Conservation (phyloP, 2,888 invertebrate species). For the Acleris emargana region DNA sequence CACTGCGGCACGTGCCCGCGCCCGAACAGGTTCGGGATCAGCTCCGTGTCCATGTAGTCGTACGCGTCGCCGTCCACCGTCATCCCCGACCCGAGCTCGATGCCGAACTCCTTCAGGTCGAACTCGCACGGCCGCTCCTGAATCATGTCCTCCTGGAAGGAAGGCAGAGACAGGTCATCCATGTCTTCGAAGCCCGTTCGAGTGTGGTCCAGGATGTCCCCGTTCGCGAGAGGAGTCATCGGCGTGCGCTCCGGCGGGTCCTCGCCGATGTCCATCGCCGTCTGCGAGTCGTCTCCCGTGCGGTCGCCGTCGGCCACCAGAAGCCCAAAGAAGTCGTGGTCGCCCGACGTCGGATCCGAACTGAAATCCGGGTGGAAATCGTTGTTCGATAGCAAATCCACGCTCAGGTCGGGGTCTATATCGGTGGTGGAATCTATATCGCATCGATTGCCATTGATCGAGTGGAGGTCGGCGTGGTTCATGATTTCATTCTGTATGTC, state of each 20-base stretch:
- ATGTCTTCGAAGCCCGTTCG: slow-evolving; percentile 74
- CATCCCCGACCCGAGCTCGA: slow-evolving; percentile 85
- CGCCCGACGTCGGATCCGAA: slow-evolving; percentile 60
- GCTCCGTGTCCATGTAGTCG: slow-evolving; percentile 74
- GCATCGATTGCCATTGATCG: slow-evolving; percentile 51
- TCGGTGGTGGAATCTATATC: slow-evolving; percentile 52
- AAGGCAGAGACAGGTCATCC: slow-evolving; percentile 73
- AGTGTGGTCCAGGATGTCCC: slow-evolving; percentile 69
- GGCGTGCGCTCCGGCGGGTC: slow-evolving; percentile 67
- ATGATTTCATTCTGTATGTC: slow-evolving; percentile 77
- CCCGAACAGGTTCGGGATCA: slow-evolving; percentile 75
- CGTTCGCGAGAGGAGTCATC: slow-evolving; percentile 70
- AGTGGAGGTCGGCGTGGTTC: slow-evolving; percentile 68
- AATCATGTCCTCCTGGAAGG: slow-evolving; percentile 70
- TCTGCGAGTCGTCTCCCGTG: slow-evolving; percentile 55
- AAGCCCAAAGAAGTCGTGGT: slow-evolving; percentile 71
- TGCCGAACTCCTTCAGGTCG: slow-evolving; percentile 85
- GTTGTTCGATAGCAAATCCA: slow-evolving; percentile 59
- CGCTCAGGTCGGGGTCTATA: slow-evolving; percentile 61
- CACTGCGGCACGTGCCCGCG: slow-evolving; percentile 82
- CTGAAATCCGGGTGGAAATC: slow-evolving; percentile 68
- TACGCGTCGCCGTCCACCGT: slow-evolving; percentile 79
- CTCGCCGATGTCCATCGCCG: slow-evolving; percentile 69
- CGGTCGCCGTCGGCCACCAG: slow-evolving; percentile 62
- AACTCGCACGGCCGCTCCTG: slow-evolving; percentile 70